These are phyloP conservation scores for Chloromyia formosa DNA, from an alignment of 2,888 invertebrate genomes.

Conservation along the genomic window DNA sequence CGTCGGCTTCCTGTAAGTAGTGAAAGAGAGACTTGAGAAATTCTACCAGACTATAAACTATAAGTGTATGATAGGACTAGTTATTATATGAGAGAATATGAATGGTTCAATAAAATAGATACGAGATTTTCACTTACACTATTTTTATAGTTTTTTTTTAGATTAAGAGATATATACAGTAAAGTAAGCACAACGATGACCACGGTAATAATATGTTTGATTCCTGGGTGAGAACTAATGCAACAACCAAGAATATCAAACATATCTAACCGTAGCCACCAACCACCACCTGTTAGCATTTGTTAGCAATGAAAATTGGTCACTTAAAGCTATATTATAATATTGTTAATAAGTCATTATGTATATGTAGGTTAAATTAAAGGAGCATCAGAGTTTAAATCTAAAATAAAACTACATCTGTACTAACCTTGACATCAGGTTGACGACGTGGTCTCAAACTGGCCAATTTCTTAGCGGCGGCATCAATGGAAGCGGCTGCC, in stretches of 20 bases:
- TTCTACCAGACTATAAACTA: constrained; percentile 21
- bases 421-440: constrained; percentile 73
- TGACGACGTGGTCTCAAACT: constrained; percentile 84
- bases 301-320: background rate
- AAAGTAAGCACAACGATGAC: constrained; percentile 59
- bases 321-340: background rate
- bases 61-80: constrained; percentile 53
- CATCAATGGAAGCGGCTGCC: constrained; percentile 97
- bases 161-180: background rate
- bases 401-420: too few relatives aligned
- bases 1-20: constrained; percentile 80
- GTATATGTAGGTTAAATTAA: constrained; percentile 28
- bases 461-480: constrained; percentile 95
- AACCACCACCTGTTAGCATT: constrained; percentile 47
- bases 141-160: too few relatives aligned
- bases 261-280: constrained; percentile 90
- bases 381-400: background rate
- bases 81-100: background rate
- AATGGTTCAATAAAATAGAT: constrained; percentile 2
- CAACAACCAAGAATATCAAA: constrained; percentile 99
- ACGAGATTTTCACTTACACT: too few relatives aligned
- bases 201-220: constrained; percentile 99
- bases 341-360: constrained; percentile 37
- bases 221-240: constrained; percentile 89
- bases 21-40: background rate